A percentile compares a stretch with the other conserved stretches of the same genome.
These are phyloP conservation scores for Porites lutea DNA, from an alignment of 64 coral and sea anemone species.

Conservation along the genomic window DNA sequence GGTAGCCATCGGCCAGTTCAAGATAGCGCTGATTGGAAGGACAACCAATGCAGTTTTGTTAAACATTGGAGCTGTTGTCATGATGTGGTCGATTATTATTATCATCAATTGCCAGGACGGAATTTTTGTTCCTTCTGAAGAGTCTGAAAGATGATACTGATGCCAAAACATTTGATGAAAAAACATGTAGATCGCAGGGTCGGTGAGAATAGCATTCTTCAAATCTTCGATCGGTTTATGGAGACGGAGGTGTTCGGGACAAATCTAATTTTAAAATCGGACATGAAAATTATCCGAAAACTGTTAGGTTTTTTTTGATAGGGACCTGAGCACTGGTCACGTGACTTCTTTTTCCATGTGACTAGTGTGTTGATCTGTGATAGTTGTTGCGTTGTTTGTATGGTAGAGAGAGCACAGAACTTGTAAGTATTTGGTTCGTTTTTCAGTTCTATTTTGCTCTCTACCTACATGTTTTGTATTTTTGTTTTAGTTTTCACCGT, in stretches of 20 bases:
- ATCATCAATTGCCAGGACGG: constrained; percentile 66
- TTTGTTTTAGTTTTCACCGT: constrained; percentile 14
- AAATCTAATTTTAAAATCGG: neutral
- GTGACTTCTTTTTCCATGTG: neutral
- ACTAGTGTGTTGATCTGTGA: no score
- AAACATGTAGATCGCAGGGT: constrained; percentile 67
- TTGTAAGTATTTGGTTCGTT: neutral
- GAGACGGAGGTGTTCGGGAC: neutral
- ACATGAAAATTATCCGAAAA: neutral
- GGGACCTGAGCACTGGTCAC: neutral
- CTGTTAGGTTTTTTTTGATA: no score
- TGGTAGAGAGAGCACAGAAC: neutral
- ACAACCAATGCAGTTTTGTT: constrained; percentile 64
- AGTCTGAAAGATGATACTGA: neutral
- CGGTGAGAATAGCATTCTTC: constrained; percentile 28
- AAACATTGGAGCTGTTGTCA: constrained; percentile 71
- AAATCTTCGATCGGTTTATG: constrained; percentile 54
- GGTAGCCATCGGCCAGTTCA: constrained; percentile 75
- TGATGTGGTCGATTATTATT: constrained; percentile 40
- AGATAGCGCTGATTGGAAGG: constrained; percentile 63
- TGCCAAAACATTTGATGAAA: constrained; percentile 82
- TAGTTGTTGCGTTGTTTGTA: no score
- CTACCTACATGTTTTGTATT: neutral
- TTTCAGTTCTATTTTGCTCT: neutral
- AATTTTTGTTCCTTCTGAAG: constrained; percentile 47